Percentiles rank a stretch among this genome's conserved stretches.
Evolutionary conservation across 2,888 invertebrate genomes (phyloP).

Genomic region (Folsomia candida): DNA sequence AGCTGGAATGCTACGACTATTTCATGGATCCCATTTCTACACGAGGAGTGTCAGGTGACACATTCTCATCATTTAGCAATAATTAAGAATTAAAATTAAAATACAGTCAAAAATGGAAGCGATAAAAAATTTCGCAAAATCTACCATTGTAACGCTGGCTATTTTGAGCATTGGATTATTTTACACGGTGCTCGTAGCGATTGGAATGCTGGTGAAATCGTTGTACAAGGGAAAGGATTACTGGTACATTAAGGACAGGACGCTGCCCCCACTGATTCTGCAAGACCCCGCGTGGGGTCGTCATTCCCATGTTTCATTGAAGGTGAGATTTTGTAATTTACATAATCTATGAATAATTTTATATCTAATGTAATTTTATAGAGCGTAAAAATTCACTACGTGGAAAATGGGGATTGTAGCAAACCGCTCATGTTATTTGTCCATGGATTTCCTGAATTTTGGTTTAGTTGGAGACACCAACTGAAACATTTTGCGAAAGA

Average conservation of each 20-base stretch:
- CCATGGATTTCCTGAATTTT: constrained; percentile 75
- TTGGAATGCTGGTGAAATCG: constrained; percentile 19
- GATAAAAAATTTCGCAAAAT: background rate
- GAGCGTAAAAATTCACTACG: constrained; percentile 66
- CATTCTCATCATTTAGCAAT: background rate
- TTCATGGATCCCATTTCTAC: too few species aligned
- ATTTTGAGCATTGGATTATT: constrained; percentile 26
- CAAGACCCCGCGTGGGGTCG: constrained; percentile 62
- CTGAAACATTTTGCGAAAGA: constrained; percentile 64
- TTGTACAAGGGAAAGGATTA: constrained; percentile 26
- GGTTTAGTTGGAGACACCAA: constrained; percentile 74
- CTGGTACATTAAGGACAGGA: constrained; percentile 55
- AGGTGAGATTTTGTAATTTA: too few species aligned
- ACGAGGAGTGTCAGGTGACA: background rate
- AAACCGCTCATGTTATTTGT: constrained; percentile 69
- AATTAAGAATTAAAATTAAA: background rate
- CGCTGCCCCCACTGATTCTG: constrained; percentile 63
- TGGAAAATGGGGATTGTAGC: constrained; percentile 63
- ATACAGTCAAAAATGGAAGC: background rate
- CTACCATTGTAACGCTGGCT: constrained; percentile 8
- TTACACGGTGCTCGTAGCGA: constrained; percentile 23
- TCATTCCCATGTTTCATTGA: constrained; percentile 65
- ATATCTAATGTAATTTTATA: too few species aligned
- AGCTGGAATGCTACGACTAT: too few species aligned
- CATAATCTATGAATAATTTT: too few species aligned